A percentile compares a stretch with the other conserved stretches of the same genome.
These are phyloP conservation scores for Dryobates pubescens DNA, from an alignment of 2,797 vertebrate species.

Conservation along the genomic window DNA sequence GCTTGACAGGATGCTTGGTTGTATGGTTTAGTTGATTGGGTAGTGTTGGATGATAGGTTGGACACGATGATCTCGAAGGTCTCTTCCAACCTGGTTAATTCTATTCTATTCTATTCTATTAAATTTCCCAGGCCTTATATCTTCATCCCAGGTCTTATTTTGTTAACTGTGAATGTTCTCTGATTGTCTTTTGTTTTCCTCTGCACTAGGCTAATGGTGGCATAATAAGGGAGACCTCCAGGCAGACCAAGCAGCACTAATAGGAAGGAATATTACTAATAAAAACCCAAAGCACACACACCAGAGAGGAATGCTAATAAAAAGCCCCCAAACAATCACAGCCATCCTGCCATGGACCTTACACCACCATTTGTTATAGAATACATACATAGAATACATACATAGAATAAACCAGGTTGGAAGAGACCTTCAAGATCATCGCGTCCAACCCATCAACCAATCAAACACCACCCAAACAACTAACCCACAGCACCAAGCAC, in stretches of 20 bases:
- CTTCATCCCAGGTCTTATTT: neutral
- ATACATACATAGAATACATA: too few species aligned
- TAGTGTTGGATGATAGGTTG: too few species aligned
- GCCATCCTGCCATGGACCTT: neutral
- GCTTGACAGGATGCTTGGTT: too few species aligned
- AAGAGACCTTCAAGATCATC: too few species aligned
- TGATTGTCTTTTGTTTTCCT: neutral
- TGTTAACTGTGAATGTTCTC: neutral
- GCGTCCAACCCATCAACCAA: too few species aligned
- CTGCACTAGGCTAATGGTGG: neutral
- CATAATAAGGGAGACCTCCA: neutral
- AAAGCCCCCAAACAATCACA: neutral
- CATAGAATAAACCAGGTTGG: too few species aligned
- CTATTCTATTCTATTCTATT: too few species aligned
- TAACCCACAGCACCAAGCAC: too few species aligned
- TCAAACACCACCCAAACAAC: too few species aligned
- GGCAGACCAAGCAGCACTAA: neutral
- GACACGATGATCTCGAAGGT: too few species aligned
- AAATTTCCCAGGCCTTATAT: neutral
- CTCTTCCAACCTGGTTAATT: too few species aligned
- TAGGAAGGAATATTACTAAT: neutral
- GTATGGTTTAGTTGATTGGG: too few species aligned
- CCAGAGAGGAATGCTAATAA: neutral
- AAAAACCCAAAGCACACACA: neutral
- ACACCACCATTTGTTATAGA: neutral